Evolutionary conservation across 1,140 invertebrate species (phyloP), one percentile per base, ranked within the genome.

Genomic region (Magallana ariakensis): DNA sequence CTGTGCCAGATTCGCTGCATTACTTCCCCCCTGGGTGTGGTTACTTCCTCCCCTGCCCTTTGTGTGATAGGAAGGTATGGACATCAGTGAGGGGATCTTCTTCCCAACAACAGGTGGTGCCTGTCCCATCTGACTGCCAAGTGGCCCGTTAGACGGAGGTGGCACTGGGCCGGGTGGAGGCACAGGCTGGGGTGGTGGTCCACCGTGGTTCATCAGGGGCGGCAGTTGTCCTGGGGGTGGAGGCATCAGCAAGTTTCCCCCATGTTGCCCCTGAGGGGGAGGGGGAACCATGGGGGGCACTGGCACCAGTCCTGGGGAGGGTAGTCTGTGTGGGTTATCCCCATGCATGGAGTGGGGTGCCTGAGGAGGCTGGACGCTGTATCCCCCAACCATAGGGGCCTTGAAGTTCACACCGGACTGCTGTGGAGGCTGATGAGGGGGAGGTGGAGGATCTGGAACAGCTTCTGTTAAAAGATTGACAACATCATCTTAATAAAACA

Each of bases 61-160:
- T 19, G 56, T 55, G 22, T 80, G 58, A 53, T 66, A 66, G 15
- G 60, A 83, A 19, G 57, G 80, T 75, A 83, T 83, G 10, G 62
- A 84, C 84, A 85, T 85, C 15, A 85, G 84, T 5, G 84, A 85
- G 22, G 84, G 84, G 26, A 85, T 85, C 56, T 87, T 80, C 16
- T 33, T 80, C 66, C 87, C 87, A 46, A 66, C 87, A 46, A 66
- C 80, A 83, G 26, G 70, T 22, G 70, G 57, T 16, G 84, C 53
- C n/a, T 66, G 85, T 62, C 80, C 80, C n/a, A 87, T 54, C 53
- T 82, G 62, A 46, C 22, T 53, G 8, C 62, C 80, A 8, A 82
- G 46, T n/a, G 46, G 22, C 58, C 85, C 85, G 15, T 46, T 22
- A 55, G 85, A 87, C 1, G 86, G 86, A 0, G 83, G 75, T 22